Conservation (phyloP, 2,797 vertebrate genomes). For the Adelosebastes latens region DNA sequence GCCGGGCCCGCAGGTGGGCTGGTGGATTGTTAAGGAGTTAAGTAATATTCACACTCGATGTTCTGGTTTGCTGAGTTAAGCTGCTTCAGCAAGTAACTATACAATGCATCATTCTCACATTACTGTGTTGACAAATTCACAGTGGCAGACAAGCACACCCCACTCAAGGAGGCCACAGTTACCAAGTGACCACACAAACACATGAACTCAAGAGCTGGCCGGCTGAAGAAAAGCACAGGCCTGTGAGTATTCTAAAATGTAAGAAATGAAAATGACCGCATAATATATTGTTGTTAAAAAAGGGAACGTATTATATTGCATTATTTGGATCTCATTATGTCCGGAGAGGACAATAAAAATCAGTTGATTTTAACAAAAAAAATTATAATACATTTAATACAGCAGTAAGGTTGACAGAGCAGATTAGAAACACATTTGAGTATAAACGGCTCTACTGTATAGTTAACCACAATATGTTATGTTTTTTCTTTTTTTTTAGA, state of each 20-base stretch:
- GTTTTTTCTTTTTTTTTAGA: constrained; percentile 12
- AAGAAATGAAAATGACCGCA: neutral
- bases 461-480: neutral
- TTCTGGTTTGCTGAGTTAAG: neutral
- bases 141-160: constrained; percentile 46
- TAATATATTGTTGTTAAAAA: neutral
- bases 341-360: neutral
- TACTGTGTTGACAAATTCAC: constrained; percentile 56
- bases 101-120: constrained; percentile 32
- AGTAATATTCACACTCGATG: no score
- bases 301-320: neutral
- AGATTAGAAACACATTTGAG: neutral
- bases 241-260: constrained; percentile 44
- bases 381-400: neutral
- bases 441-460: neutral
- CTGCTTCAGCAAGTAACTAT: neutral
- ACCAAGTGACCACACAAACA: constrained; percentile 80
- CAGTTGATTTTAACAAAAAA: neutral
- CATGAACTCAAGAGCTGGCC: constrained; percentile 15
- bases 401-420: neutral
- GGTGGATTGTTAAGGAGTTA: no score
- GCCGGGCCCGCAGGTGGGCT: no score
- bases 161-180: constrained; percentile 57
- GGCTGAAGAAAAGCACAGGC: constrained; percentile 13
- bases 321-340: neutral